A percentile compares a stretch with the other conserved stretches of the same genome.
Conservation (phyloP, 1,140 invertebrate genomes). For the Drosophila virilis region DNA sequence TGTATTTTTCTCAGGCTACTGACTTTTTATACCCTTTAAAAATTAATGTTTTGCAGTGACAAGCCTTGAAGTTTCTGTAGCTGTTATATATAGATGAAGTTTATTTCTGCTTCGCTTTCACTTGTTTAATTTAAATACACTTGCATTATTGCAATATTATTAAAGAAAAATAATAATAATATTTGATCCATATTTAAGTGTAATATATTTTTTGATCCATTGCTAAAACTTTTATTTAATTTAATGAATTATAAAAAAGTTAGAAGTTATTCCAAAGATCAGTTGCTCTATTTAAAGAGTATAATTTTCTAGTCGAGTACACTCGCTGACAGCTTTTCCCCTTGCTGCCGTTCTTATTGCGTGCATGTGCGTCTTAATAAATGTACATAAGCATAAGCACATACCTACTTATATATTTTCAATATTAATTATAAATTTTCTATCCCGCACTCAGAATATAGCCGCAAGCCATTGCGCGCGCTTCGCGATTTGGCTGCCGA, state of each 20-base stretch:
- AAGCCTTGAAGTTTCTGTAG: too few species aligned
- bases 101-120: too few species aligned
- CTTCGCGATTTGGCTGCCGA: background rate
- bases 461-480: constrained; percentile 16
- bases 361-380: constrained; percentile 40
- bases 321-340: background rate
- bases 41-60: background rate
- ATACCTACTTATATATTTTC: constrained; percentile 31
- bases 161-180: too few species aligned
- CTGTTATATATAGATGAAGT: background rate
- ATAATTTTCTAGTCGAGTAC: background rate
- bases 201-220: too few species aligned
- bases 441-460: constrained; percentile 6
- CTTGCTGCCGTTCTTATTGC: constrained; percentile 20
- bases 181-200: too few species aligned
- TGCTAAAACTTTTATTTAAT: too few species aligned
- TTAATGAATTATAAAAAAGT: too few species aligned
- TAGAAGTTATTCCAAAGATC: too few species aligned
- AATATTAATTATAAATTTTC: constrained; percentile 59
- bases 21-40: background rate
- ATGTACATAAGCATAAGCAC: constrained; percentile 20
- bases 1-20: background rate
- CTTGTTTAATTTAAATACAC: too few species aligned
- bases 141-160: too few species aligned
- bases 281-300: too few species aligned